Conservation (phyloP, 1,140 invertebrate species). For the Pygmarrhopalites habei region DNA sequence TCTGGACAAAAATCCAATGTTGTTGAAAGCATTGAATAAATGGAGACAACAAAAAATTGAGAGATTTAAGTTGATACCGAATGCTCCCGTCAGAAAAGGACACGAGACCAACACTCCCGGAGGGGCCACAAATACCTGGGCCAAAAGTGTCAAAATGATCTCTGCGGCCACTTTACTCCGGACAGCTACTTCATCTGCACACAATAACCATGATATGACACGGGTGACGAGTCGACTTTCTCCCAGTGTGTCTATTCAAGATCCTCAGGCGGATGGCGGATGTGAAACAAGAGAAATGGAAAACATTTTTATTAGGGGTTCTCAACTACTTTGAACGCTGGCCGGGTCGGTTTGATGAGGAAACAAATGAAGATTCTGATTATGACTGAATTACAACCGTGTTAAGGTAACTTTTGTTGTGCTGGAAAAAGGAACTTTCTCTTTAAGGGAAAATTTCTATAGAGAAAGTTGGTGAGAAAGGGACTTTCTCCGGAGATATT, state of each 20-base stretch:
- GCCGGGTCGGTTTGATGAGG: slow-evolving; percentile 30
- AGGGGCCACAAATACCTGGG: no score
- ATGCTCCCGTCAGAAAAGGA: background rate
- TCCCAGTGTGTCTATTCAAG: background rate
- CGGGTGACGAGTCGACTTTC: no score
- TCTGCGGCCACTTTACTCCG: no score
- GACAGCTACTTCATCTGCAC: background rate
- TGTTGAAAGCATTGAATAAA: background rate
- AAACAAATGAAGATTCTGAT: background rate
- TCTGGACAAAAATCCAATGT: no score
- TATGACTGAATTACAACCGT: no score
- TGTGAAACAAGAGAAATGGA: background rate
- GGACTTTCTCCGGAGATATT: no score
- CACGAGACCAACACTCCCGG: no score
- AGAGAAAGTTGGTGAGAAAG: no score
- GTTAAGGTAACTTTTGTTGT: no score
- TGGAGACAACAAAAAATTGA: background rate
- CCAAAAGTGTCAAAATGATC: no score
- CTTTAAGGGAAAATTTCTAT: no score
- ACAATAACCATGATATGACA: background rate
- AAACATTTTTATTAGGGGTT: background rate
- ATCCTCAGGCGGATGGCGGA: background rate
- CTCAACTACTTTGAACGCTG: slow-evolving; percentile 19
- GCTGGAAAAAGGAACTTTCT: no score
- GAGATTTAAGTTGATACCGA: background rate